Conservation (phyloP, 2,888 invertebrate species). For the Temnothorax unifasciatus region DNA sequence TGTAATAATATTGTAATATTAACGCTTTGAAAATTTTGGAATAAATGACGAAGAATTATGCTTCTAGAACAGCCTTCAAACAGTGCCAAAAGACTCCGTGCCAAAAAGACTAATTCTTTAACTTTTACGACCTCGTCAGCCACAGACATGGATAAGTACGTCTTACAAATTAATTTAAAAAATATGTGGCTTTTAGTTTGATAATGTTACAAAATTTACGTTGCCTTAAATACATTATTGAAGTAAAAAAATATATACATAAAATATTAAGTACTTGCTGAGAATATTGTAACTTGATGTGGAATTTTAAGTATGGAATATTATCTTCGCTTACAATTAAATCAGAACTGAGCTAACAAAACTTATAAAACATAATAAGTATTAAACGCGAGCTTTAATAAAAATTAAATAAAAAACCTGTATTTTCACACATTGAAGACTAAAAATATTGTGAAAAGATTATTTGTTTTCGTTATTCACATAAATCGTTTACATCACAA, state of each 20-base stretch:
- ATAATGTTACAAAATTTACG: background rate
- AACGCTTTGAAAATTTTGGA: background rate
- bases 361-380: background rate
- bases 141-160: background rate
- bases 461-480: background rate
- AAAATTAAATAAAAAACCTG: background rate
- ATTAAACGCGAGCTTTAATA: background rate
- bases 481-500: background rate
- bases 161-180: background rate
- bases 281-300: background rate
- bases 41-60: background rate
- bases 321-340: background rate
- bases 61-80: background rate
- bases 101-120: background rate
- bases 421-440: background rate
- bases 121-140: background rate
- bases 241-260: background rate
- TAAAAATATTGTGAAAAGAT: background rate
- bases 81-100: background rate
- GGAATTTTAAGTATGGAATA: background rate
- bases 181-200: background rate
- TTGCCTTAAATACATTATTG: background rate
- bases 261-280: background rate
- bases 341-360: background rate
- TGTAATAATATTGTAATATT: constrained; percentile 17